Evolutionary conservation across 2,113 vertebrate species (phyloP).

Genomic region (Tychaedon coryphoeus): DNA sequence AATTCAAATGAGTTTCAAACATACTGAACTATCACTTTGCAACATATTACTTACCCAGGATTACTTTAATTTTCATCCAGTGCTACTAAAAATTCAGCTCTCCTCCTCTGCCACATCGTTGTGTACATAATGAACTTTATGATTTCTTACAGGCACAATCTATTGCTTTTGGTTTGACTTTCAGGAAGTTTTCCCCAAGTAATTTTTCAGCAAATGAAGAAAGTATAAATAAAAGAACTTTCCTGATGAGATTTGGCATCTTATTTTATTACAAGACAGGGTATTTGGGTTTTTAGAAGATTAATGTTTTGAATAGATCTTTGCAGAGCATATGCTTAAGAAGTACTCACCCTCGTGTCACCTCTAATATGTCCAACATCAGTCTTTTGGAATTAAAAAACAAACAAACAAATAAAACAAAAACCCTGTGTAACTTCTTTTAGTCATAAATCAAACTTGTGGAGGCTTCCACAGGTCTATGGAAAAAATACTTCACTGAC

Average conservation of each 20-base stretch:
- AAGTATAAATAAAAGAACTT: slow-evolving; percentile 32
- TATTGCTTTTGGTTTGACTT: slow-evolving; percentile 50
- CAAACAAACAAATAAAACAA: neutral
- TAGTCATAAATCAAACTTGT: slow-evolving; percentile 30
- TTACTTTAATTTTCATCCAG: slow-evolving; percentile 68
- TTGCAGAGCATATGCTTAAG: slow-evolving; percentile 1
- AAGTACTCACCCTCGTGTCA: neutral
- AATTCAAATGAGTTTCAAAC: slow-evolving; percentile 72
- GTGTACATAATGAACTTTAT: slow-evolving; percentile 59
- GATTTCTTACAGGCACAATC: slow-evolving; percentile 45
- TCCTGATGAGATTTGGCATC: neutral
- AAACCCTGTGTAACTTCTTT: neutral
- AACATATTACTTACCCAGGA: slow-evolving; percentile 61
- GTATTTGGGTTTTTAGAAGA: neutral
- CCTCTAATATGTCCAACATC: neutral
- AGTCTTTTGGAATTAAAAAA: neutral
- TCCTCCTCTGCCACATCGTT: neutral
- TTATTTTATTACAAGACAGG: slow-evolving; percentile 12
- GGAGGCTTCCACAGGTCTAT: slow-evolving; percentile 10
- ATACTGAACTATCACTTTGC: slow-evolving; percentile 41
- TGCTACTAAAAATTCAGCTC: slow-evolving; percentile 64
- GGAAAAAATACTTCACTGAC: slow-evolving; percentile 28
- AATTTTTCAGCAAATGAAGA: slow-evolving; percentile 54
- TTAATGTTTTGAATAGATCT: slow-evolving; percentile 11
- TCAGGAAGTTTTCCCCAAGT: slow-evolving; percentile 40